A percentile compares a stretch with the other conserved stretches of the same genome.
These are phyloP conservation scores for Crenichthys baileyi DNA, from an alignment of 2,797 vertebrate genomes.

Conservation along the genomic window DNA sequence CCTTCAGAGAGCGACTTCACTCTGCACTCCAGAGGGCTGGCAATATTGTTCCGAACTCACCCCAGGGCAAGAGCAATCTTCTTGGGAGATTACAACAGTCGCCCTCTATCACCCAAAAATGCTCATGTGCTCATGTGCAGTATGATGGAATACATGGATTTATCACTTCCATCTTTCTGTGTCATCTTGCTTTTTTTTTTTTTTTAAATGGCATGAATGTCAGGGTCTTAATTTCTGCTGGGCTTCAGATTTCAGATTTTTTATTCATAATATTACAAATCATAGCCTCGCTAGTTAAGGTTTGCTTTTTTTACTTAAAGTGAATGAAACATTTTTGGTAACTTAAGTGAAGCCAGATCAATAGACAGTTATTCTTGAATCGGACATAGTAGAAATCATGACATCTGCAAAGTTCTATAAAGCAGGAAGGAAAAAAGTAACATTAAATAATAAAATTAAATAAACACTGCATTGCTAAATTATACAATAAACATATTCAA, in stretches of 20 bases:
- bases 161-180: constrained; percentile 44
- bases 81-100: constrained; percentile 73
- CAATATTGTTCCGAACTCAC: constrained; percentile 74
- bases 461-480: background rate
- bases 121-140: constrained; percentile 47
- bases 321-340: background rate
- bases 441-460: background rate
- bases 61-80: constrained; percentile 76
- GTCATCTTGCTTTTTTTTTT: constrained; percentile 37
- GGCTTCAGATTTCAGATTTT: background rate
- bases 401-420: background rate
- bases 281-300: background rate
- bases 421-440: background rate
- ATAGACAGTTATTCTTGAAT: background rate
- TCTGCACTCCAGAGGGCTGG: constrained; percentile 63
- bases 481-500: background rate
- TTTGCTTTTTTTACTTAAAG: background rate
- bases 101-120: constrained; percentile 52
- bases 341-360: background rate
- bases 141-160: constrained; percentile 51
- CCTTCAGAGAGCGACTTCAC: constrained; percentile 63
- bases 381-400: background rate
- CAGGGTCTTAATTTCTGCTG: constrained; percentile 29
- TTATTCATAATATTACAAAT: background rate
- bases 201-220: constrained; percentile 24